Percentiles rank a stretch among this genome's conserved stretches.
Conservation (phyloP, 2,797 vertebrate species). For the Spinibarbus caldwelli region DNA sequence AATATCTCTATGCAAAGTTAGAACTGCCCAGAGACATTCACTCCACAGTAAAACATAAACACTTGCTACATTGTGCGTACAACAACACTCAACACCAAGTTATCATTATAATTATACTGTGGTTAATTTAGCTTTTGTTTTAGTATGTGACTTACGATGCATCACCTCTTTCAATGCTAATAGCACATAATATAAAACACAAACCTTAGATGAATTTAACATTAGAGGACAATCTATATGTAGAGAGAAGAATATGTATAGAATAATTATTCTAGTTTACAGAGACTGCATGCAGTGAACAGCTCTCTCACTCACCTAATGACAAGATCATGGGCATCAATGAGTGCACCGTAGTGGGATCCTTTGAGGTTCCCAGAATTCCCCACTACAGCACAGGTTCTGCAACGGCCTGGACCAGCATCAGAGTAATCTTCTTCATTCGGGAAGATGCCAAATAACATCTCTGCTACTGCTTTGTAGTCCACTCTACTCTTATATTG, state of each 20-base stretch:
- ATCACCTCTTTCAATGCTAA: not conserved
- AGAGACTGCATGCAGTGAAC: not conserved
- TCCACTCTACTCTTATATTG: slow-evolving; percentile 29
- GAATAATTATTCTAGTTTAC: not conserved
- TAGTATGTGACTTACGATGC: not conserved
- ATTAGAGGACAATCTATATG: not conserved
- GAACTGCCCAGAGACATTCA: not conserved
- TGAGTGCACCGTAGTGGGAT: slow-evolving; percentile 68
- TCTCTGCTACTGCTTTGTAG: slow-evolving; percentile 61
- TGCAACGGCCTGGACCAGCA: slow-evolving; percentile 66
- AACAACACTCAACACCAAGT: not conserved
- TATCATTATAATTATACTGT: not conserved
- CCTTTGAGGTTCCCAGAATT: slow-evolving; percentile 78
- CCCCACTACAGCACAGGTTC: slow-evolving; percentile 79
- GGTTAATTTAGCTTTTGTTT: not conserved
- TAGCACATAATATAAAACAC: not conserved
- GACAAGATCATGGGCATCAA: slow-evolving; percentile 71
- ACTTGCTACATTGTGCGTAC: not conserved
- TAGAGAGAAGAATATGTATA: not conserved
- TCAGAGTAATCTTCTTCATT: slow-evolving; percentile 62
- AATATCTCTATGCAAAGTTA: slow-evolving; percentile 28
- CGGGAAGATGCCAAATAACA: slow-evolving; percentile 75
- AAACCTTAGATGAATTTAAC: not conserved
- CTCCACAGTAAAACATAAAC: not conserved
- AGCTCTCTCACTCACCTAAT: slow-evolving; percentile 68